Percentiles rank a stretch among this genome's conserved stretches.
phyloP scores from a whole-genome alignment of 2,113 vertebrate species.

The Origma solitaria region DNA sequence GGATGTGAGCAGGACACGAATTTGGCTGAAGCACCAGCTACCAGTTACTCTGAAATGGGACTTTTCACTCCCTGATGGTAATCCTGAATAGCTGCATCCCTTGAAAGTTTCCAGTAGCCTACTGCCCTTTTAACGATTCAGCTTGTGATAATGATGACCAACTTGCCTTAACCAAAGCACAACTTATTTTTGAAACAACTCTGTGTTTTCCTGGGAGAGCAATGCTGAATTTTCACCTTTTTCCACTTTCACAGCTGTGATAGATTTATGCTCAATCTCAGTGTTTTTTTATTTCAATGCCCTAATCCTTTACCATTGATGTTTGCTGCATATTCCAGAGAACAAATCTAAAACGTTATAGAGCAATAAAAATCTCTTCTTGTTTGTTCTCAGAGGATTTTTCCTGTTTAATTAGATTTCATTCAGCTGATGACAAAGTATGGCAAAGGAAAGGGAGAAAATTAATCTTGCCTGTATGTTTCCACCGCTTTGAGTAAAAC shows the following conservation, averaged over 20 bases:
- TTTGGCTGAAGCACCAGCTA: neutral
- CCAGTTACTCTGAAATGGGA: neutral
- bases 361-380: neutral
- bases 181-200: neutral
- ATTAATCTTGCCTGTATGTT: neutral
- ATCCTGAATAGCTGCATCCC: neutral
- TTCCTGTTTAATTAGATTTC: neutral
- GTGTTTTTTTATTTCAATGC: neutral
- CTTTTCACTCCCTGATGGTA: neutral
- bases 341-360: neutral
- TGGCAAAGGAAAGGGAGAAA: neutral
- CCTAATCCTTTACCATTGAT: neutral
- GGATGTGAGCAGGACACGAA: neutral
- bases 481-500: neutral
- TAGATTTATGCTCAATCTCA: neutral
- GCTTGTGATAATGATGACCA: neutral
- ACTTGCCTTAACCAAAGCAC: neutral
- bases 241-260: neutral
- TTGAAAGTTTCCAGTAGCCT: neutral
- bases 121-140: neutral
- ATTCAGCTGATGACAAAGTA: neutral
- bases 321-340: neutral
- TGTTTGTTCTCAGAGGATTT: neutral
- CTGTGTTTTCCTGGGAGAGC: neutral
- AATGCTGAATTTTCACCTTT: neutral